Evolutionary conservation across 35 echinoderm and acorn worm genomes (phyloP), one percentile per base, ranked within the genome.

Genomic region (Hemicentrotus pulcherrimus): DNA sequence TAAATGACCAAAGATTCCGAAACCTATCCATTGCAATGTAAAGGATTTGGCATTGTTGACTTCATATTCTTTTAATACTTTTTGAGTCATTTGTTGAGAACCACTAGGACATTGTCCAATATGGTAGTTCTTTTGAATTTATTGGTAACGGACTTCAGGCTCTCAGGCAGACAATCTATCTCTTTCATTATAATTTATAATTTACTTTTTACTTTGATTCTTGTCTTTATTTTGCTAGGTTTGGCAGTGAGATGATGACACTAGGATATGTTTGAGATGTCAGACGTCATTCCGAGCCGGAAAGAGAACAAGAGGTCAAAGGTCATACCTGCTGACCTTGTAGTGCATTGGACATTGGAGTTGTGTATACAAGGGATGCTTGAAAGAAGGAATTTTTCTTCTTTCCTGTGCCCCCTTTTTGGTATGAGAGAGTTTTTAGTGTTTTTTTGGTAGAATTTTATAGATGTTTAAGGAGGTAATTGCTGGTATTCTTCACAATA

Each of bases 231-330:
- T 58, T 47, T 58, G 13, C 5, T n/a, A 93, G 91, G 91, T 93
- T 93, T 93, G 91, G 91, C 91, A 93, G 91, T 93, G 91, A 93
- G 91, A 93, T 93, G 46, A 31, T 93, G 91, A 48, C 48, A 92
- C 88, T 45, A 35, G 88, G 46, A 47, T 90, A 78, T 78, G 65
- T 28, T 78, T 78, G 65, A 78, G 65, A 78, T 78, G 65, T 78
- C 65, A 78, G 65, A 78, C 65, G 65, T 78, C 65, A 78, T 78
- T 78, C 65, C 65, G 24, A 28, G 65, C 65, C 65, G 0, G 19
- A 28, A 28, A 78, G 22, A n/a, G 24, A 18, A 78, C 18, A 1
- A 78, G 22, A 78, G 65, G 65, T 78, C 65, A 78, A 78, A 78
- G 65, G 65, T 78, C 65, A 78, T 78, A 78, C n/a, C 65, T 22